Evolutionary conservation across 1,140 invertebrate genomes (phyloP).

Genomic region (Drosophila arizonae): DNA sequence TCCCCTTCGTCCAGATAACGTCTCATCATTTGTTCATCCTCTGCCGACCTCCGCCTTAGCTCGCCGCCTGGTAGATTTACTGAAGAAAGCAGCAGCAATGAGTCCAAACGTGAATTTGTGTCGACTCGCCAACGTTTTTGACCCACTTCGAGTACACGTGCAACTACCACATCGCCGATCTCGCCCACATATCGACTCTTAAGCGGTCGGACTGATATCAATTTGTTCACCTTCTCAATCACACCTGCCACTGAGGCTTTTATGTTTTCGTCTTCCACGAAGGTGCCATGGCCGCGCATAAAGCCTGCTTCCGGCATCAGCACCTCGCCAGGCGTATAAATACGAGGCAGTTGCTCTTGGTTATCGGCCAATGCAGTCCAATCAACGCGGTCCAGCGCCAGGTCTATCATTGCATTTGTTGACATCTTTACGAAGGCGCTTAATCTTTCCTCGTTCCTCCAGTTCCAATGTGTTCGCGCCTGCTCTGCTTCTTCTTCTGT

Average conservation of each 20-base stretch:
- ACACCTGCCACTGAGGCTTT: conserved; percentile 97
- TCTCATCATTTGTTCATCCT: conserved; percentile 99
- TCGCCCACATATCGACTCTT: conserved; percentile 96
- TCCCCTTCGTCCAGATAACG: conserved; percentile 97
- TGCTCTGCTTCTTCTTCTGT: neutral
- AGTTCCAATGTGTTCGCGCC: conserved; percentile 4
- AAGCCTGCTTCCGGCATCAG: conserved; percentile 92
- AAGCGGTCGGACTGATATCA: conserved; percentile 94
- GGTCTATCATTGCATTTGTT: conserved; percentile 80
- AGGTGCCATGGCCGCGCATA: conserved; percentile 99
- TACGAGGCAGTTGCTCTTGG: conserved; percentile 85
- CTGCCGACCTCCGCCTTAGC: conserved; percentile 93
- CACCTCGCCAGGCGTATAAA: conserved; percentile 94
- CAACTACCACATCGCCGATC: conserved; percentile 98
- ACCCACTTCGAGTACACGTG: conserved; percentile 91
- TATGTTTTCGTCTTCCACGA: conserved; percentile 90
- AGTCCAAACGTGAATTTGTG: conserved; percentile 95
- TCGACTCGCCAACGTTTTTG: conserved; percentile 87
- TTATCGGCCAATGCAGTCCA: conserved; percentile 84
- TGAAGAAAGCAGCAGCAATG: conserved; percentile 93
- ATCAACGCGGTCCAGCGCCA: conserved; percentile 85
- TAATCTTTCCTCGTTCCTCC: neutral
- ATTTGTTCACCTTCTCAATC: conserved; percentile 96
- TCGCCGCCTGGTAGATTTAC: conserved; percentile 96
- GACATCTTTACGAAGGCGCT: conserved; percentile 41